These are phyloP conservation scores for Hecatera dysodea DNA, from an alignment of 2,888 invertebrate species.

Conservation along the genomic window DNA sequence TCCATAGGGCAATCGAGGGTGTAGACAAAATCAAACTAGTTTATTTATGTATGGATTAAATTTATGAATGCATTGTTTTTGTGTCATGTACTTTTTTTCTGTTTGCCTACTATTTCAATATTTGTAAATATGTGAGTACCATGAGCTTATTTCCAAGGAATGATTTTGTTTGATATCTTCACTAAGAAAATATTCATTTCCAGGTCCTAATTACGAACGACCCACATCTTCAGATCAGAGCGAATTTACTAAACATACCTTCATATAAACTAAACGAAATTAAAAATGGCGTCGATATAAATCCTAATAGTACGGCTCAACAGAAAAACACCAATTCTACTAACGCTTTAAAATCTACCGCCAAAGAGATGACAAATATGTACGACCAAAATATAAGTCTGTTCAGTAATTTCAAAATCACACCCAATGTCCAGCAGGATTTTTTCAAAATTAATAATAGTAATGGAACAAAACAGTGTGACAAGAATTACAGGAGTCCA, in stretches of 20 bases:
- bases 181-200: neutral
- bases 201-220: constrained; percentile 75
- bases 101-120: too few relatives aligned
- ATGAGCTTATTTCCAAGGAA: too few relatives aligned
- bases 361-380: neutral
- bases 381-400: neutral
- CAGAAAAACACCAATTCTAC: constrained; percentile 20
- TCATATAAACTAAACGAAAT: constrained; percentile 67
- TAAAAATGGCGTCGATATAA: constrained; percentile 60
- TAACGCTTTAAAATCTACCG: neutral
- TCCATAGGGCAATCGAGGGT: too few relatives aligned
- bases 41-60: too few relatives aligned
- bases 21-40: too few relatives aligned
- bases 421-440: constrained; percentile 10
- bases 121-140: too few relatives aligned
- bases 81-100: too few relatives aligned
- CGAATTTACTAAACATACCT: constrained; percentile 63
- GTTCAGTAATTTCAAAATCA: constrained; percentile 9
- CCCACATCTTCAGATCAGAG: constrained; percentile 59
- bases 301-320: constrained; percentile 27
- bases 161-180: too few relatives aligned
- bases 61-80: too few relatives aligned
- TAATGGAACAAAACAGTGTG: neutral
- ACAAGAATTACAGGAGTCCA: neutral
- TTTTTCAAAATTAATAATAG: too few relatives aligned